Conservation (phyloP, 1,140 invertebrate genomes). For the Lucilia cuprina region DNA sequence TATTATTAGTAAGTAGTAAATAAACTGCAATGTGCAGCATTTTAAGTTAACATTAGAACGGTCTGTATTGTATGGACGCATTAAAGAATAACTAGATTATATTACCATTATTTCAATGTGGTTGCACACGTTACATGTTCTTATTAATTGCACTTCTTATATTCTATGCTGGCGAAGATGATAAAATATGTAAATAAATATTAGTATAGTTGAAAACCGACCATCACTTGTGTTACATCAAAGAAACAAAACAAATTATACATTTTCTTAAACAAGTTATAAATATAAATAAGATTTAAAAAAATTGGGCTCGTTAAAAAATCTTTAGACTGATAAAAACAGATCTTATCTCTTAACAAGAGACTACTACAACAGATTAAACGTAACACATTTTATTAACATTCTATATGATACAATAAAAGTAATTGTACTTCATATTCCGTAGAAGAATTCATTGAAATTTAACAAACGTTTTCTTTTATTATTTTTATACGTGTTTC, state of each 20-base stretch:
- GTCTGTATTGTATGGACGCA: not conserved
- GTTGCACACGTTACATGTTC: not conserved
- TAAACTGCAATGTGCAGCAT: not conserved
- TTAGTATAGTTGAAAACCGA: not conserved
- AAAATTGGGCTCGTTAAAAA: not conserved
- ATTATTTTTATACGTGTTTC: not conserved
- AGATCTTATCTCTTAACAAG: not conserved
- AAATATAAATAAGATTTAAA: not conserved
- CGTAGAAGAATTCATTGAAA: not conserved
- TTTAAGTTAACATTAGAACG: not conserved
- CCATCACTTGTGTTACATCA: slow-evolving; percentile 2
- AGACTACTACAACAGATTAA: not conserved
- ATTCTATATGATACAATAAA: not conserved
- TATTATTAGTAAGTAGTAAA: not conserved
- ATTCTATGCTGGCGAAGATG: not conserved
- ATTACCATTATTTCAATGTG: not conserved
- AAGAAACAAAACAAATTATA: not conserved
- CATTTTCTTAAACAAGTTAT: no score
- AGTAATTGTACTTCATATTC: no score
- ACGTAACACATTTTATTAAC: not conserved
- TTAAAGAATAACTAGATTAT: slow-evolving; percentile 7
- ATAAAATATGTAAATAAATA: not conserved
- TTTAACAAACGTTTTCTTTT: slow-evolving; percentile 20
- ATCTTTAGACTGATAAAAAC: not conserved
- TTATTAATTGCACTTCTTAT: not conserved